A percentile compares a stretch with the other conserved stretches of the same genome.
Conservation (phyloP, 2,113 vertebrate species). For the Gambusia holbrooki region DNA sequence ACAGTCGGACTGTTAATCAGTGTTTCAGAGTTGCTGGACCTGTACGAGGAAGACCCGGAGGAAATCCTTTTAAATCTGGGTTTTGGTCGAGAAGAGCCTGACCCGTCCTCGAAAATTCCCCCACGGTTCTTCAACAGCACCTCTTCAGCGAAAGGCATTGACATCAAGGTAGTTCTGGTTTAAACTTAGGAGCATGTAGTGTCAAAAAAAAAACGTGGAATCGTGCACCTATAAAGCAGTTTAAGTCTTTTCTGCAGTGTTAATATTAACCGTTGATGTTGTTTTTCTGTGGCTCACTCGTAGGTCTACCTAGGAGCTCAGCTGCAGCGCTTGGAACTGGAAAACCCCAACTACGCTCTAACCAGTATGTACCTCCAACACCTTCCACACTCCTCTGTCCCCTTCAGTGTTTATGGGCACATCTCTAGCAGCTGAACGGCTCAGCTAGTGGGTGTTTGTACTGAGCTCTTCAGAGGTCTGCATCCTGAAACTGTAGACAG, state of each 20-base stretch:
- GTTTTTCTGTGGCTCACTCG: conserved; percentile 35
- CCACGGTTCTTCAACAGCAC: conserved; percentile 90
- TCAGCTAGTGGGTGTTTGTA: background rate
- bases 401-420: background rate
- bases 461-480: conserved; percentile 24
- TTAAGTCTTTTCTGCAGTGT: too few species aligned
- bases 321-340: conserved; percentile 95
- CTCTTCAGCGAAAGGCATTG: conserved; percentile 93
- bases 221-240: background rate
- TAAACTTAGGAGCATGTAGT: background rate
- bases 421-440: background rate
- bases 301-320: conserved; percentile 94
- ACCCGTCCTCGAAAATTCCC: conserved; percentile 93
- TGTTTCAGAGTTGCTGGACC: conserved; percentile 95
- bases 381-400: background rate
- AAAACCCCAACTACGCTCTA: conserved; percentile 96
- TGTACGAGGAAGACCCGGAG: conserved; percentile 97
- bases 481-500: conserved; percentile 29
- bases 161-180: conserved; percentile 84
- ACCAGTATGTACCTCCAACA: conserved; percentile 85
- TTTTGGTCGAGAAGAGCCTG: conserved; percentile 95
- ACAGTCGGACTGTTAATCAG: conserved; percentile 69
- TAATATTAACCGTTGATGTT: background rate
- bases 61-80: conserved; percentile 97
- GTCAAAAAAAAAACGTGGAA: too few species aligned